Conservation (phyloP, 1,140 invertebrate genomes). For the Zaprionus vittiger region DNA sequence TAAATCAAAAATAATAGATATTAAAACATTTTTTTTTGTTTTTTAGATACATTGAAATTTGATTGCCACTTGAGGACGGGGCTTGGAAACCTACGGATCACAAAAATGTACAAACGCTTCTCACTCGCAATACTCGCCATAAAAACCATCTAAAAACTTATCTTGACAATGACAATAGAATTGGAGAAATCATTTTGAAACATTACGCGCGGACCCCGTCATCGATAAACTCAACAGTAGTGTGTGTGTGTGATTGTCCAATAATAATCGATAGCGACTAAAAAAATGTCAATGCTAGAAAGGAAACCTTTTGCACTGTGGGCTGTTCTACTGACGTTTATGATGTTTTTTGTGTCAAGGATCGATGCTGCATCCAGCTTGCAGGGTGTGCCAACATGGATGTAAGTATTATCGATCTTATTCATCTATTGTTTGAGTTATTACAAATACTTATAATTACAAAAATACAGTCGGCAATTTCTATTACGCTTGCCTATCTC, state of each 20-base stretch:
- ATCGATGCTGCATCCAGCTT: constrained; percentile 57
- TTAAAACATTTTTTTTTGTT: constrained; percentile 2
- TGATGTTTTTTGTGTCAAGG: constrained; percentile 57
- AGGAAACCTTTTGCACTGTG: constrained; percentile 68
- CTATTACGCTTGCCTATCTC: too few relatives aligned
- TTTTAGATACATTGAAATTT: constrained; percentile 31
- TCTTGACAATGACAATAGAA: constrained; percentile 19
- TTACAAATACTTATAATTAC: neutral
- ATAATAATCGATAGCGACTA: constrained; percentile 20
- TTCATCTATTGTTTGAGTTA: neutral
- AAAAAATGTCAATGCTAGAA: constrained; percentile 71
- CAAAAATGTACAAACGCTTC: constrained; percentile 8
- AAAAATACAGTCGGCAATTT: too few relatives aligned
- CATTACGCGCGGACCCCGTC: neutral
- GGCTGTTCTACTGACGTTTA: constrained; percentile 58
- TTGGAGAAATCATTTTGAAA: constrained; percentile 24
- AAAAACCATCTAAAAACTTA: constrained; percentile 2
- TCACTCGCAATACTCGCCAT: neutral
- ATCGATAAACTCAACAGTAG: constrained; percentile 12
- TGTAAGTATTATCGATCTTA: constrained; percentile 66
- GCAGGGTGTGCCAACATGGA: constrained; percentile 81
- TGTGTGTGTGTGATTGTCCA: constrained; percentile 13
- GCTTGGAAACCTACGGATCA: constrained; percentile 4
- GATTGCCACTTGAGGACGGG: constrained; percentile 15
- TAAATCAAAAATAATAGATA: neutral